Evolutionary conservation across 2,888 invertebrate genomes (phyloP), one percentile per base, ranked within the genome.

Genomic region (Gandaritis pyraliata): DNA sequence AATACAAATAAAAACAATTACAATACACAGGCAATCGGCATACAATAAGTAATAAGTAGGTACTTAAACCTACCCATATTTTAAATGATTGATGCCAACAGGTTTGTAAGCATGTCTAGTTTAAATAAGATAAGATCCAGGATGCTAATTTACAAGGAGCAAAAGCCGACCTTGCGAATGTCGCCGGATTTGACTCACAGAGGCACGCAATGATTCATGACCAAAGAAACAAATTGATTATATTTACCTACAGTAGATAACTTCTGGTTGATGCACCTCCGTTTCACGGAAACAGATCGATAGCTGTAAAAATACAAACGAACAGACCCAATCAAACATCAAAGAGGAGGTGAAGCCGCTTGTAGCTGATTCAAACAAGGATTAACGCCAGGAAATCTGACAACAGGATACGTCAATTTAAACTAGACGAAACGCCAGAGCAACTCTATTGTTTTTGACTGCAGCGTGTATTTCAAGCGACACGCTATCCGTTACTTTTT

Each of bases 341-440:
- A 87, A 87, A 86, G 83, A 70, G 69, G 67, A 52, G 75, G 72
- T 68, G 70, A 72, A 78, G 76, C 72, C 68, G 76, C 73, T 80
- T 76, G 79, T 81, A 80, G 86, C 83, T 83, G 83, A 86, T 83
- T 85, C 83, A 83, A 82, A 82, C 81, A 77, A 81, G 83, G 85
- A 88, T 87, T 85, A 88, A 85, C 83, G 82, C 80, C 81, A 84
- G 85, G 85, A 86, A 87, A 88, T 85, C 85, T 81, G 83, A 88
- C 86, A 83, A 85, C 90, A 90, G 90, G 90, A 90, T 88, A 83
- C 83, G 87, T 90, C 88, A 87, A 87, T 90, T 90, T 84, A 83
- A 86, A 87, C 85, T 83, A 86, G 83, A 82, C 76, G 82, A 85
- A 88, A 78, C 75, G 73, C 75, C 71, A 77, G 79, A 78, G 76